Conservation (phyloP, 1,140 invertebrate species). For the Hypsibius dujardini region DNA sequence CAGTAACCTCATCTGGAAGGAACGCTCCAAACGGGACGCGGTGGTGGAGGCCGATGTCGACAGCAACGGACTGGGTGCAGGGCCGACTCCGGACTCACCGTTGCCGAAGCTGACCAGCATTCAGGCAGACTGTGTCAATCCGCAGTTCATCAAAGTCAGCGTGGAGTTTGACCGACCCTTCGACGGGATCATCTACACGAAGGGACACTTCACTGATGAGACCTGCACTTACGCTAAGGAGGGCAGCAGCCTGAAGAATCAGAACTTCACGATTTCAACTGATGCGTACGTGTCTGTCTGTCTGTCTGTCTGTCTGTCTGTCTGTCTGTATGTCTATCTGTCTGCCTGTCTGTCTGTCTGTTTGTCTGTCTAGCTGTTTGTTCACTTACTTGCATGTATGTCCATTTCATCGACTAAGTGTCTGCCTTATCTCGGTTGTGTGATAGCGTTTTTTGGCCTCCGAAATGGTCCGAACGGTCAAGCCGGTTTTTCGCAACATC, state of each 20-base stretch:
- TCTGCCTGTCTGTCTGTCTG: too few relatives aligned
- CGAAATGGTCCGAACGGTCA: too few relatives aligned
- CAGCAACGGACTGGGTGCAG: not conserved
- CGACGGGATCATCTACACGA: constrained; percentile 5
- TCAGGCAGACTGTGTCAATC: constrained; percentile 7
- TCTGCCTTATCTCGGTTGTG: too few relatives aligned
- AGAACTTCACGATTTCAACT: not conserved
- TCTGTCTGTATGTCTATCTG: too few relatives aligned
- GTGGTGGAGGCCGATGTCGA: not conserved
- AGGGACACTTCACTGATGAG: constrained; percentile 6
- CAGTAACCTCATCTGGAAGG: not conserved
- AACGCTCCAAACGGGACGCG: not conserved
- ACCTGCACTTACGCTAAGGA: not conserved
- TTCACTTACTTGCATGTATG: too few relatives aligned
- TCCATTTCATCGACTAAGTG: too few relatives aligned
- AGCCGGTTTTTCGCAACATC: too few relatives aligned
- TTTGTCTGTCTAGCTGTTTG: too few relatives aligned
- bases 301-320: too few relatives aligned
- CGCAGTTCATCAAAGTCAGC: constrained; percentile 13
- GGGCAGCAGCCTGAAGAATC: not conserved
- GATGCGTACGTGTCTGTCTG: constrained; percentile 9
- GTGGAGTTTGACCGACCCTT: constrained; percentile 1
- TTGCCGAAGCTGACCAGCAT: not conserved
- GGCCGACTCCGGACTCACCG: not conserved
- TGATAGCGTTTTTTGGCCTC: too few relatives aligned